phyloP scores from a whole-genome alignment of 2,113 vertebrate genomes.

The Gila orcuttii region DNA sequence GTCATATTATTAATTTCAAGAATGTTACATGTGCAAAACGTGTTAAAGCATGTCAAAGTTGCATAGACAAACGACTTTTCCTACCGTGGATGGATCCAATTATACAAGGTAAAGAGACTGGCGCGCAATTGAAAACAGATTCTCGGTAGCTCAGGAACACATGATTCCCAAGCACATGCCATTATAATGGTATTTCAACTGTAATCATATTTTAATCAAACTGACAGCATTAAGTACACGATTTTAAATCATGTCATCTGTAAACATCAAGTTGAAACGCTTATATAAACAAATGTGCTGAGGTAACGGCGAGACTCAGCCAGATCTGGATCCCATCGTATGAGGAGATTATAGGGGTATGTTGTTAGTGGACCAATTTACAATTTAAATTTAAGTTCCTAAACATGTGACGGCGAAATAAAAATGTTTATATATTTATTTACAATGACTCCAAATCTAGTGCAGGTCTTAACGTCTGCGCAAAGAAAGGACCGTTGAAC shows the following conservation, averaged over 20 bases:
- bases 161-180: background rate
- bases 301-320: background rate
- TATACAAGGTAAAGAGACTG: conserved; percentile 2
- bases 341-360: background rate
- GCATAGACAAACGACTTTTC: background rate
- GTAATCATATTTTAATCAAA: background rate
- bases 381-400: background rate
- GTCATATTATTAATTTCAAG: background rate
- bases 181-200: background rate
- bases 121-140: conserved; percentile 24
- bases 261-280: background rate
- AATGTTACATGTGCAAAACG: background rate
- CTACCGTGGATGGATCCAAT: background rate
- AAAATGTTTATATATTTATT: background rate
- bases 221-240: background rate
- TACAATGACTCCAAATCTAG: background rate
- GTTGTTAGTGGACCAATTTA: background rate
- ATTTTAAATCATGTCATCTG: background rate
- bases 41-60: background rate
- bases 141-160: background rate
- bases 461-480: too few species aligned
- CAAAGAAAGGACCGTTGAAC: background rate
- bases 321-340: background rate
- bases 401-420: background rate
- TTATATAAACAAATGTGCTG: background rate